Percentiles rank a stretch among this genome's conserved stretches.
Evolutionary conservation across 2,888 invertebrate species (phyloP).

Genomic region (Brachyptera risi): DNA sequence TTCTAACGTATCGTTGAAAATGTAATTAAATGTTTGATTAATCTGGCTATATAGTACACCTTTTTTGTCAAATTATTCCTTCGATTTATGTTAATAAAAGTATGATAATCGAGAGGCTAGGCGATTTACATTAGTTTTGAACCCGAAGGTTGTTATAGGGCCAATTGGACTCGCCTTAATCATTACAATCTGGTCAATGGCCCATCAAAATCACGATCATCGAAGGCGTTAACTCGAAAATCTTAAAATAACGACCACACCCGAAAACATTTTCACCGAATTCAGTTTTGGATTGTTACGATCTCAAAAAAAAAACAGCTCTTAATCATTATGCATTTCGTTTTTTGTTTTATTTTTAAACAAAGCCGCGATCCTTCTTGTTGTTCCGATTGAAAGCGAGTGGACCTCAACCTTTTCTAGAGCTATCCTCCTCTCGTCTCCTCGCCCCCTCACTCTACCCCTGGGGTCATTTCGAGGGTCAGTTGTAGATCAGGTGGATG

Average conservation of each 20-base stretch:
- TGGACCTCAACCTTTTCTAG: neutral
- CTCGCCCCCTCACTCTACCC: conserved; percentile 5
- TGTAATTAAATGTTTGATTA: too few species aligned
- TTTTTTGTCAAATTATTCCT: too few species aligned
- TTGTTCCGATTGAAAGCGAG: neutral
- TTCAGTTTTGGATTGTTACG: conserved; percentile 3
- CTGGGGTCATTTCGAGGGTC: neutral
- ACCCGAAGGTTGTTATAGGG: too few species aligned
- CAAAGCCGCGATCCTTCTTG: neutral
- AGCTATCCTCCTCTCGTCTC: neutral
- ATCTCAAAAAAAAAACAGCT: neutral
- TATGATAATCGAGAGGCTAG: too few species aligned
- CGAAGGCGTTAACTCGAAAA: conserved; percentile 4
- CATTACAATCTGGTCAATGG: too few species aligned
- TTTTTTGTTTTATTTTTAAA: neutral
- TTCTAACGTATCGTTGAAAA: too few species aligned
- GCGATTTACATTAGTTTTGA: too few species aligned
- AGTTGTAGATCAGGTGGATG: conserved; percentile 5
- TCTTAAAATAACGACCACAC: conserved; percentile 1
- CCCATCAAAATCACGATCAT: neutral
- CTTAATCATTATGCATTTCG: neutral
- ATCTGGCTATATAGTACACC: too few species aligned
- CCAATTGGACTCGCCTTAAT: too few species aligned
- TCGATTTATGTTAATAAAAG: too few species aligned
- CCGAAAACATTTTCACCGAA: neutral